Percentiles rank a stretch among this genome's conserved stretches.
Evolutionary conservation across 1,140 invertebrate genomes (phyloP).

Genomic region (Drosophila lowei): DNA sequence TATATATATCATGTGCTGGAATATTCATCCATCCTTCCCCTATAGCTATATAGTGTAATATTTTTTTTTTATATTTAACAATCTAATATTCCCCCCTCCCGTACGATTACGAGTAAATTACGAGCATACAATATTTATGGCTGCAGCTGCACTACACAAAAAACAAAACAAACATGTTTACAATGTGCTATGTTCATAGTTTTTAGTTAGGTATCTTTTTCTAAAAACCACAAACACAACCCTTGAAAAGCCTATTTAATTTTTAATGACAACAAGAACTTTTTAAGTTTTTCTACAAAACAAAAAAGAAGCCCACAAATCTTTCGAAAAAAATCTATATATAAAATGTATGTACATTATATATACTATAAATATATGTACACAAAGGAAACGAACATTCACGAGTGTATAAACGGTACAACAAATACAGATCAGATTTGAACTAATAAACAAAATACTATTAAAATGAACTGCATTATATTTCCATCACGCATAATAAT

Average conservation of each 20-base stretch:
- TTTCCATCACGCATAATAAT: no score
- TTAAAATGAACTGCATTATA: no score
- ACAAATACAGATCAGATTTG: constrained; percentile 47
- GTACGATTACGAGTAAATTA: constrained; percentile 32
- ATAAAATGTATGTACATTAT: constrained; percentile 28
- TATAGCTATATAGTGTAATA: constrained; percentile 30
- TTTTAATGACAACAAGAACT: constrained; percentile 60
- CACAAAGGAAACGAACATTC: constrained; percentile 50
- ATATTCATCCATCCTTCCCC: constrained; percentile 12
- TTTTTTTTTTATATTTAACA: constrained; percentile 55
- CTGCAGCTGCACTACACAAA: constrained; percentile 76
- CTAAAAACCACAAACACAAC: constrained; percentile 40
- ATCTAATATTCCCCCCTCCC: constrained; percentile 26
- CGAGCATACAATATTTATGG: constrained; percentile 55
- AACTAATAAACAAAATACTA: constrained; percentile 50
- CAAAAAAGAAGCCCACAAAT: constrained; percentile 58
- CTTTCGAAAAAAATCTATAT: constrained; percentile 49
- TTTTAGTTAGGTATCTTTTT: constrained; percentile 70
- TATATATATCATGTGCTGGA: constrained; percentile 55
- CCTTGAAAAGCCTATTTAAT: constrained; percentile 45
- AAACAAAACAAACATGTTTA: constrained; percentile 33
- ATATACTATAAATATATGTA: constrained; percentile 45
- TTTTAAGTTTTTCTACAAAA: constrained; percentile 73
- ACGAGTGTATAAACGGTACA: constrained; percentile 65
- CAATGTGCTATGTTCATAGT: constrained; percentile 78